These are phyloP conservation scores for Dasyprocta punctata DNA, from an alignment of 2,113 vertebrate species.

Conservation along the genomic window DNA sequence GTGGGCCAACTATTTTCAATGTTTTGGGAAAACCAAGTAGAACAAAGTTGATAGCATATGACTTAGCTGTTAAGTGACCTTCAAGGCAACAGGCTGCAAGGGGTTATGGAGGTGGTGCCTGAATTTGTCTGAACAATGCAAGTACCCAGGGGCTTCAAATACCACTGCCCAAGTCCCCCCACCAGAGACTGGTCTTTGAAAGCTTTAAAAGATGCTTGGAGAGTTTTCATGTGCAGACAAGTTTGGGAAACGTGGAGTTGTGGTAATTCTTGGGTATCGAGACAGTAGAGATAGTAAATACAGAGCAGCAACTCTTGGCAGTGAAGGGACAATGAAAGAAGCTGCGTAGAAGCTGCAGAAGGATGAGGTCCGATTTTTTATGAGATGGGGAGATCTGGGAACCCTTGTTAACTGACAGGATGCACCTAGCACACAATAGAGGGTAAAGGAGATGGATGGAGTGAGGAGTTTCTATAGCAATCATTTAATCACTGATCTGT, in stretches of 20 bases:
- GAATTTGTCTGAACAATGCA: neutral
- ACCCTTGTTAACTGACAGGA: neutral
- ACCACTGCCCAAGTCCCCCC: too few relatives aligned
- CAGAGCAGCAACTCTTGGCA: neutral
- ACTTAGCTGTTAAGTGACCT: neutral
- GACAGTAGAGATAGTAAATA: neutral
- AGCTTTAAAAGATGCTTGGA: neutral
- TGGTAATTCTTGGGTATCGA: too few relatives aligned
- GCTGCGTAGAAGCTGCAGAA: neutral
- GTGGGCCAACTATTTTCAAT: neutral
- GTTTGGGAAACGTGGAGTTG: neutral
- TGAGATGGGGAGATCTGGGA: too few relatives aligned
- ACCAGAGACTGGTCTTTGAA: neutral
- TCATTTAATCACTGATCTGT: neutral
- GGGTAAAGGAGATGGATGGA: neutral
- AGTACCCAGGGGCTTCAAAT: neutral
- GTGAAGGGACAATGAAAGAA: neutral
- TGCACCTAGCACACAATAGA: neutral
- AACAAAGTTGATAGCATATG: neutral
- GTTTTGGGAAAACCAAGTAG: neutral
- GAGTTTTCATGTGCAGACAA: neutral
- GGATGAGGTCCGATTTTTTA: neutral
- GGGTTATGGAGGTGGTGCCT: too few relatives aligned
- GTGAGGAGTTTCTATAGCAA: neutral
- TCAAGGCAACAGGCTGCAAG: too few relatives aligned